Evolutionary conservation across 2,113 vertebrate genomes (phyloP), one percentile per base, ranked within the genome.

Genomic region (Onychostruthus taczanowskii): DNA sequence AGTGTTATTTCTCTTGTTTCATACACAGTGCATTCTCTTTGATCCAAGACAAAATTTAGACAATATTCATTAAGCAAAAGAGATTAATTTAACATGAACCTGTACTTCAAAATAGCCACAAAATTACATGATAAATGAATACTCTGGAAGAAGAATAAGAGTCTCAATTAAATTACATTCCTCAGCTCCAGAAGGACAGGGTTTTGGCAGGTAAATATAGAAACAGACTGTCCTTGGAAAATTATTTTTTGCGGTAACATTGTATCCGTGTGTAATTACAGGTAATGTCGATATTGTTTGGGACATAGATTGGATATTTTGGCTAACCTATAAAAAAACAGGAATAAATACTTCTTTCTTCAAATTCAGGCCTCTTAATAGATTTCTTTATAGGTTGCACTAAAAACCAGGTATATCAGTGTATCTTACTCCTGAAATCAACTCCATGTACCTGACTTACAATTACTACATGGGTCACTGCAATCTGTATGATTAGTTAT

Each of bases 61-160:
- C 69, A 85, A 61, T 44, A 90, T 43, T 70, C 47, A 91, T 94
- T 81, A 95, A 95, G 83, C n/a, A 70, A 87, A 85, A 74, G 37
- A 30, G 7, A 93, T 91, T 91, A 62, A 79, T 73, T 52, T 55
- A 95, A 87, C 53, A 82, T 37, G 64, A 94, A 70, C 66, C 7
- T 76, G 13, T 58, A 74, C 33, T 84, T 97, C 84, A 90, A 89
- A 52, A 78, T 85, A 78, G 26, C 68, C 70, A 85, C 59, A 79
- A 92, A 90, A 94, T 87, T 85, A n/a, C n/a, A 53, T 4, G 7
- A 44, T 90, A 95, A 90, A 90, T 75, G 82, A 83, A 85, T 93
- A 30, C 15, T 92, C 39, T 77, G 64, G 73, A 86, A 63, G 28
- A 93, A 75, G 28, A 89, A 93, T 72, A 61, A 68, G 7, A 28